A percentile compares a stretch with the other conserved stretches of the same genome.
Conservation (phyloP, 2,888 invertebrate genomes). For the Proisotoma minuta region DNA sequence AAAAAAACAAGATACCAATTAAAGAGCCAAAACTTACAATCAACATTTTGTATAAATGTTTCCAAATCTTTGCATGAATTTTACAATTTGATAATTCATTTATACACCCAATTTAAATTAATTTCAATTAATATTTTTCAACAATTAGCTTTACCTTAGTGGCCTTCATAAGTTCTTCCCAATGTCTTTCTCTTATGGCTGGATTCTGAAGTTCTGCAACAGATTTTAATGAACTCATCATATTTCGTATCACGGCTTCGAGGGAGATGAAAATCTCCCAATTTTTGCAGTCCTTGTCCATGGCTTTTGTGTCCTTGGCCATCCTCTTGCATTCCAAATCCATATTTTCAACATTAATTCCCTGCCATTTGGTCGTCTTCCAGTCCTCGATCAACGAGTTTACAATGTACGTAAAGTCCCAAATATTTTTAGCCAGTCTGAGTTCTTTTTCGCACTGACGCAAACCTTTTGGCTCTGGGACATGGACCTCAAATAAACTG, state of each 20-base stretch:
- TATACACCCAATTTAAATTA: background rate
- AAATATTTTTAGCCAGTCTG: slow-evolving; percentile 70
- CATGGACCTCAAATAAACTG: slow-evolving; percentile 86
- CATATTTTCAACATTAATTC: slow-evolving; percentile 97
- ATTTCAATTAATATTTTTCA: too few relatives aligned
- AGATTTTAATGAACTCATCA: slow-evolving; percentile 88
- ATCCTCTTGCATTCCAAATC: slow-evolving; percentile 97
- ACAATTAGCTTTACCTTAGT: slow-evolving; percentile 68
- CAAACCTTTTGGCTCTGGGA: slow-evolving; percentile 88
- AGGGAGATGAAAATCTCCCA: slow-evolving; percentile 88
- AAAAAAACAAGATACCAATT: too few relatives aligned
- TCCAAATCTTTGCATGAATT: slow-evolving; percentile 28
- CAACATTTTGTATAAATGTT: slow-evolving; percentile 25
- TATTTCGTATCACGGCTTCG: slow-evolving; percentile 91
- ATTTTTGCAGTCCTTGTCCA: slow-evolving; percentile 92
- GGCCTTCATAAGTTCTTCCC: slow-evolving; percentile 93
- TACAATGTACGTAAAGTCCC: slow-evolving; percentile 91
- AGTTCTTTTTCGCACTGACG: slow-evolving; percentile 89
- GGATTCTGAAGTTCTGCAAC: slow-evolving; percentile 94
- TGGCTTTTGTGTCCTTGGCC: slow-evolving; percentile 82
- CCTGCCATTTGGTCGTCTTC: slow-evolving; percentile 95
- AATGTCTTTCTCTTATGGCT: slow-evolving; percentile 90
- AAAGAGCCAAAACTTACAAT: slow-evolving; percentile 32
- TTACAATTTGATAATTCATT: too few relatives aligned
- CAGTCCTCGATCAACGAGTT: slow-evolving; percentile 88